Percentiles rank a stretch among this genome's conserved stretches.
phyloP scores from a whole-genome alignment of 2,888 invertebrate species.

The Cryptocheilus praepositus region DNA sequence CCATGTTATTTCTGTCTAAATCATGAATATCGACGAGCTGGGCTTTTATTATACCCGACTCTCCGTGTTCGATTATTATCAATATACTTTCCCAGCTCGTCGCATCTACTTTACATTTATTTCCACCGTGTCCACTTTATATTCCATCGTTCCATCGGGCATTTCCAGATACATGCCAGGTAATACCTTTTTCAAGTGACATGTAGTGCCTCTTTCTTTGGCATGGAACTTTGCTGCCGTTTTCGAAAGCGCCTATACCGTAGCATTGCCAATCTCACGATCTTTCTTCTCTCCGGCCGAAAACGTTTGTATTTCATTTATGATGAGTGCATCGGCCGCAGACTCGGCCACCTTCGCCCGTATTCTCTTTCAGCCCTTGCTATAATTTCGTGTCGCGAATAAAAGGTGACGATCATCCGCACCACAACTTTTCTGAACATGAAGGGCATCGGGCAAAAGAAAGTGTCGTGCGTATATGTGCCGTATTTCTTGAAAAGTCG shows the following conservation, averaged over 20 bases:
- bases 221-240: neutral
- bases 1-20: too few relatives aligned
- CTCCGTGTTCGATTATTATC: too few relatives aligned
- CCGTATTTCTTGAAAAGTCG: slow-evolving; percentile 57
- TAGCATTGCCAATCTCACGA: neutral
- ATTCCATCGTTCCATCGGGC: too few relatives aligned
- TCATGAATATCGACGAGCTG: too few relatives aligned
- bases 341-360: slow-evolving; percentile 39
- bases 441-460: neutral
- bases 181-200: neutral
- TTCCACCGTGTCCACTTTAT: too few relatives aligned
- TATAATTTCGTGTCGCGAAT: slow-evolving; percentile 30
- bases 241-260: neutral
- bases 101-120: too few relatives aligned
- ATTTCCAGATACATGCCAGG: too few relatives aligned
- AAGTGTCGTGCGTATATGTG: slow-evolving; percentile 50
- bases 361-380: slow-evolving; percentile 31
- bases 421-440: slow-evolving; percentile 22
- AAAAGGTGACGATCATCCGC: too few relatives aligned
- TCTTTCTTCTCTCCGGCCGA: neutral
- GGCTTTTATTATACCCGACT: too few relatives aligned
- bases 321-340: slow-evolving; percentile 23
- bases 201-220: neutral
- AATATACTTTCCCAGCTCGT: too few relatives aligned
- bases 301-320: neutral